A percentile compares a stretch with the other conserved stretches of the same genome.
Evolutionary conservation across 2,113 vertebrate species (phyloP).

Genomic region (Miniopterus natalensis): DNA sequence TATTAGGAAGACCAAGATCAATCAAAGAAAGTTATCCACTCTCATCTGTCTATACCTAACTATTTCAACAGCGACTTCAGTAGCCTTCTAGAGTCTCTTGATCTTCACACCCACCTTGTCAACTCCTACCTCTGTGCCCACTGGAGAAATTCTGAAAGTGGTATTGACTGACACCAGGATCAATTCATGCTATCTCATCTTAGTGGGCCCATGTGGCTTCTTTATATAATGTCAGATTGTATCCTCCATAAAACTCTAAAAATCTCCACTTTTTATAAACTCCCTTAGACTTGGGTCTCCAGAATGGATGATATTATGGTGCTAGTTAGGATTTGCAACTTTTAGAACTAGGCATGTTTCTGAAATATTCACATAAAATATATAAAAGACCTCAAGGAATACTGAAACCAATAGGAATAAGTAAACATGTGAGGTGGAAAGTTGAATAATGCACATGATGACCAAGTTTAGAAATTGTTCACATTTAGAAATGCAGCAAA

Average conservation of each 20-base stretch:
- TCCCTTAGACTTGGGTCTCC: not conserved
- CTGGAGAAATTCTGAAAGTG: constrained; percentile 47
- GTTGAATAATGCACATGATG: not conserved
- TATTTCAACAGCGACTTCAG: not conserved
- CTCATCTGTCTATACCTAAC: not conserved
- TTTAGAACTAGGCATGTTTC: constrained; percentile 62
- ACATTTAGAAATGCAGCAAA: constrained; percentile 55
- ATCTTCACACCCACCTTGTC: not conserved
- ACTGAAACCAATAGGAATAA: not conserved
- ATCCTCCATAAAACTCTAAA: constrained; percentile 24
- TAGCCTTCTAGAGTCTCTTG: constrained; percentile 25
- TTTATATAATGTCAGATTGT: constrained; percentile 38
- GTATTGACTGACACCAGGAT: not conserved
- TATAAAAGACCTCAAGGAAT: constrained; percentile 15
- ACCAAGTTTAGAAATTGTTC: constrained; percentile 6
- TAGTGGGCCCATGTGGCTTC: not conserved
- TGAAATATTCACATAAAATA: constrained; percentile 41
- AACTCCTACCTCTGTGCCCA: not conserved
- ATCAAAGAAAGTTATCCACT: not conserved
- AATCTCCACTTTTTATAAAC: not conserved
- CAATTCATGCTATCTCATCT: not conserved
- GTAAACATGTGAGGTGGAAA: not conserved
- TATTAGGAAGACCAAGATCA: constrained; percentile 23
- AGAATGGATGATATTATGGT: constrained; percentile 20
- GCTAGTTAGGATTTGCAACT: constrained; percentile 41